Base-by-base conservation (phyloP, 2,888 invertebrate genomes). In the Leucophenga montana region DNA sequence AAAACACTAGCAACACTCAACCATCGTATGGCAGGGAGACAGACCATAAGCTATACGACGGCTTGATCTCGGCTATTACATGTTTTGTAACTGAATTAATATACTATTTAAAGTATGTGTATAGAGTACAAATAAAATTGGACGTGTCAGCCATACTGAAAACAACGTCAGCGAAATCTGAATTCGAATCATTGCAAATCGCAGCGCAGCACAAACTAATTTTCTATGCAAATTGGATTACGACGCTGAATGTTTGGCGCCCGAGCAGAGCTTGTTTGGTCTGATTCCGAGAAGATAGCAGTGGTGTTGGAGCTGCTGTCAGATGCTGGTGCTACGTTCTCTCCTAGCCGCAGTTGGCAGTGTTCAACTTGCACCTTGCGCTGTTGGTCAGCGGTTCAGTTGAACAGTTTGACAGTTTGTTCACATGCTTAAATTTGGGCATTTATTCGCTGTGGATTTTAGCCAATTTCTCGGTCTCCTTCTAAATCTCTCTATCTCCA, bases 191-290 rank as follows among this genome's bases (percentile, higher is more conserved):
- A 61, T 16, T 61, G 61, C n/a, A 61, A 39, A 50, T 50, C 50
- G 50, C 50, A 18, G 39, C n/a, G 18, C n/a, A 50, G n/a, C 18
- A 39, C 61, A 61, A 61, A 61, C 61, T 61, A 61, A 61, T 61
- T 61, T 61, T 44, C 61, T 61, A 61, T 61, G 61, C 61, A 61
- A 61, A 61, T 61, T 61, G 61, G 61, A 44, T 61, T 61, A 57
- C 57, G 16, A 50, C 8, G 50, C 18, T 18, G 16, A 39, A 39
- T 39, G 39, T 39, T 39, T 39, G 39, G 39, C 39, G 39, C 39
- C 39, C 8, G 11, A 11, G 39, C 39, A 5, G 11, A 8, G 31
- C 31, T n/a, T n/a, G 53, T n/a, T 22, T 31, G 57, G 56, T 56
- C 56, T 22, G 9, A n/a, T n/a, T 22, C 20, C 18, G 1, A 14